These are phyloP conservation scores for Atrina japonica DNA, from an alignment of 2,888 invertebrate genomes.

Conservation along the genomic window DNA sequence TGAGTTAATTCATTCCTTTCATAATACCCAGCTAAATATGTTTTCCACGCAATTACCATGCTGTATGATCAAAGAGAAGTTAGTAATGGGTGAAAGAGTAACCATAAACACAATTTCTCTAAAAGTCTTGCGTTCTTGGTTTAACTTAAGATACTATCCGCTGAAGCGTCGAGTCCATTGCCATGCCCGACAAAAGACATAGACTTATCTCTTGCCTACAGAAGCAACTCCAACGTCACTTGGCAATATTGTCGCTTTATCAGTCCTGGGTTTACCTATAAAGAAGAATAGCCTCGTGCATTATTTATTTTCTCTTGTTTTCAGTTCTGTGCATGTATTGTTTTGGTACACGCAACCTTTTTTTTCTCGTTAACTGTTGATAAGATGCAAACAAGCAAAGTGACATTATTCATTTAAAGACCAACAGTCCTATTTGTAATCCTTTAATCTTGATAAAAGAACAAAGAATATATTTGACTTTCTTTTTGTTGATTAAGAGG, in stretches of 20 bases:
- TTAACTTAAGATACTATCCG: no score
- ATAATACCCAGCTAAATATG: slow-evolving; percentile 15
- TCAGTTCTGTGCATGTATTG: background rate
- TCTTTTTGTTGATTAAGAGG: slow-evolving; percentile 21
- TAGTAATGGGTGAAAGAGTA: slow-evolving; percentile 22
- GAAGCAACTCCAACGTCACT: no score
- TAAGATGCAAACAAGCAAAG: background rate
- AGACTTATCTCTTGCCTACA: no score
- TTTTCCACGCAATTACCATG: slow-evolving; percentile 10
- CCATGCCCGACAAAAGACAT: no score
- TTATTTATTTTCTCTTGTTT: no score
- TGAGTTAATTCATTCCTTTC: slow-evolving; percentile 2
- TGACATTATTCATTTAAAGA: background rate
- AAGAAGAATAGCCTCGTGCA: no score
- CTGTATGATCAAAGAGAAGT: slow-evolving; percentile 8
- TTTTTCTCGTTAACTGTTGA: background rate
- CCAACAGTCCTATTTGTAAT: background rate
- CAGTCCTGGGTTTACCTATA: no score
- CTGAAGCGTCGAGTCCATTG: no score
- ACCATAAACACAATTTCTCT: background rate
- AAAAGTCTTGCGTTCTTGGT: no score
- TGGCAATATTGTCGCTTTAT: no score
- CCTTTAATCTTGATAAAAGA: background rate
- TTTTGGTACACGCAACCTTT: background rate
- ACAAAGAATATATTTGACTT: slow-evolving; percentile 19